Evolutionary conservation across 2,888 invertebrate genomes (phyloP).

Genomic region (Thyatira batis): DNA sequence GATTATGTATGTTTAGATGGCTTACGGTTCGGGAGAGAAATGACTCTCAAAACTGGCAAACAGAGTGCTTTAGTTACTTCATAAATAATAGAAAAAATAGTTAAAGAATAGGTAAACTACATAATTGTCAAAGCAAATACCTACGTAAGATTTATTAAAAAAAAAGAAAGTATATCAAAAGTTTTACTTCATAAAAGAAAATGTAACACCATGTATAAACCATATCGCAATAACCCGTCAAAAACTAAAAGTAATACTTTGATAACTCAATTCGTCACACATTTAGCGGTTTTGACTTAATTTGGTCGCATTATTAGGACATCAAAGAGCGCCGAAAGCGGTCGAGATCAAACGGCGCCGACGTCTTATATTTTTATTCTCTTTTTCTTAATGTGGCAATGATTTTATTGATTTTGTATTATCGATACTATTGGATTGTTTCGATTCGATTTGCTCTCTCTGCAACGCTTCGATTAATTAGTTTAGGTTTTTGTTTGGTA

Average conservation of each 20-base stretch:
- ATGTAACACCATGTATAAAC: conserved; percentile 28
- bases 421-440: conserved; percentile 55
- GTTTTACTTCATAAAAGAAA: too few species aligned
- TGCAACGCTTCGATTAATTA: conserved; percentile 69
- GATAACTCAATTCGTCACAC: conserved; percentile 80
- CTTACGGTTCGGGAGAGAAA: too few species aligned
- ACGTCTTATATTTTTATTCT: conserved; percentile 34
- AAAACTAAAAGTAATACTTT: conserved; percentile 71
- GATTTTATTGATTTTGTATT: conserved; percentile 82
- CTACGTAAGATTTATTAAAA: too few species aligned
- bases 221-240: conserved; percentile 49
- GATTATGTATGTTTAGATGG: too few species aligned
- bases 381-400: conserved; percentile 45
- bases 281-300: conserved; percentile 77
- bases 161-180: too few species aligned
- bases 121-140: too few species aligned
- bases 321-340: conserved; percentile 74
- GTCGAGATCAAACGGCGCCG: conserved; percentile 64
- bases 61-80: too few species aligned
- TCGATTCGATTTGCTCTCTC: conserved; percentile 70
- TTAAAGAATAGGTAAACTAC: too few species aligned
- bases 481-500: conserved; percentile 61
- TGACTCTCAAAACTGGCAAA: too few species aligned
- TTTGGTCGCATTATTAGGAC: conserved; percentile 77
- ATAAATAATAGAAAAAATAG: too few species aligned